phyloP scores from a whole-genome alignment of 2,797 vertebrate species.

The Gallinago nigripennis region DNA sequence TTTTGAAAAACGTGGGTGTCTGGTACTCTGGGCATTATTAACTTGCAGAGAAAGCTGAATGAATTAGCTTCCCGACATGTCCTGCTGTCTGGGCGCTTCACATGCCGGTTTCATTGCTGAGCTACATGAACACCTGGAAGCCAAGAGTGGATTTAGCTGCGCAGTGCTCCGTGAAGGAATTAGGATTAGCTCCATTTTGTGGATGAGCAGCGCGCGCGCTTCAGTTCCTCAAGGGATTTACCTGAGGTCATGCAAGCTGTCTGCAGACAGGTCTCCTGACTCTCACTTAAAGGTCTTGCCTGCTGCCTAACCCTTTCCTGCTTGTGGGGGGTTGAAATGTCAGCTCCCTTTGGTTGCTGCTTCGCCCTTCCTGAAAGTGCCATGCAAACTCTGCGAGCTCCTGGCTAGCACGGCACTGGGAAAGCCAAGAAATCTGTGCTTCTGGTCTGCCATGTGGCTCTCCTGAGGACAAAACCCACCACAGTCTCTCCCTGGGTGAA shows the following conservation, averaged over 20 bases:
- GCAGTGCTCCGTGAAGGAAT: not conserved
- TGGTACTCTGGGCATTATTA: not conserved
- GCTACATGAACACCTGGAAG: not conserved
- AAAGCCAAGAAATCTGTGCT: not conserved
- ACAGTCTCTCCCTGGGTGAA: not conserved
- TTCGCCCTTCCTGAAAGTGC: not conserved
- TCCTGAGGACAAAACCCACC: not conserved
- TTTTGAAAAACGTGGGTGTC: not conserved
- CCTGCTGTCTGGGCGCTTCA: not conserved
- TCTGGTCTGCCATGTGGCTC: not conserved
- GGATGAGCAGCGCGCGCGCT: rapidly evolving
- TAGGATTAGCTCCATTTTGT: slow-evolving; percentile 7
- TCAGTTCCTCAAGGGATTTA: not conserved
- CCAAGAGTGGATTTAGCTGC: not conserved
- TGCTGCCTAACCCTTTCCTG: not conserved
- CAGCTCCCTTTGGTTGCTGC: not conserved
- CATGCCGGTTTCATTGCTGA: not conserved
- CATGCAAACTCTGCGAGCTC: not conserved
- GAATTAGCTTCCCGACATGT: not conserved
- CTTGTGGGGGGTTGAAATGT: not conserved
- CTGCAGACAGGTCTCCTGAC: not conserved
- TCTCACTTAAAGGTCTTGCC: not conserved
- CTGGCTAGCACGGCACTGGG: not conserved
- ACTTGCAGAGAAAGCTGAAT: not conserved
- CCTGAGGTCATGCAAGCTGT: not conserved